phyloP scores from a whole-genome alignment of 2,113 vertebrate species.

The Corvus cornix region DNA sequence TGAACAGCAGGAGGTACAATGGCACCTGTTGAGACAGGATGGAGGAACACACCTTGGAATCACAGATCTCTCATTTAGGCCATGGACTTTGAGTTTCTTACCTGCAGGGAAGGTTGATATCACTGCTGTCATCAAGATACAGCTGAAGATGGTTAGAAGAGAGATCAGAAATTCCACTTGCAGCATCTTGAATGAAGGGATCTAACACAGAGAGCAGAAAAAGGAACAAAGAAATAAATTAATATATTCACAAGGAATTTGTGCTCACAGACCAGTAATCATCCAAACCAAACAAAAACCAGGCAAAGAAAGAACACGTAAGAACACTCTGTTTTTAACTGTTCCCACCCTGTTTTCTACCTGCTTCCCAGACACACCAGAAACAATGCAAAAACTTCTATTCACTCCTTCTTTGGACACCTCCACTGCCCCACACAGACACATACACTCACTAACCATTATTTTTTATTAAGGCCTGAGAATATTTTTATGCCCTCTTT shows the following conservation, averaged over 20 bases:
- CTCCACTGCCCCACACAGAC: not conserved
- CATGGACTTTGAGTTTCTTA: not conserved
- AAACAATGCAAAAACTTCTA: not conserved
- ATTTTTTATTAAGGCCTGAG: not conserved
- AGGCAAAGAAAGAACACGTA: not conserved
- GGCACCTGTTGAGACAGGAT: not conserved
- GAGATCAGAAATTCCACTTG: not conserved
- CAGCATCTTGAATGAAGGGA: not conserved
- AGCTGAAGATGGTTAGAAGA: not conserved
- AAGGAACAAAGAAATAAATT: not conserved
- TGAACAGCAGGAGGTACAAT: not conserved
- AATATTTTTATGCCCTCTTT: not conserved
- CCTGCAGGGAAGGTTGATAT: not conserved
- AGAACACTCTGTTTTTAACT: not conserved
- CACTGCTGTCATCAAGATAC: not conserved
- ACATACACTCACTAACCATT: not conserved
- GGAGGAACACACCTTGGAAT: not conserved
- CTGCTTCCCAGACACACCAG: not conserved
- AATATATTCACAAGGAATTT: not conserved
- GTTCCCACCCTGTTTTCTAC: not conserved
- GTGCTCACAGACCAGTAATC: not conserved
- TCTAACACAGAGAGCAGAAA: not conserved
- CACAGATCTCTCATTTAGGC: not conserved
- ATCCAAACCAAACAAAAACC: not conserved
- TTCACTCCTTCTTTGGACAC: not conserved